Evolutionary conservation across 1,140 invertebrate species (phyloP), one percentile per base, ranked within the genome.

Genomic region (Alviniconcha marisindica): DNA sequence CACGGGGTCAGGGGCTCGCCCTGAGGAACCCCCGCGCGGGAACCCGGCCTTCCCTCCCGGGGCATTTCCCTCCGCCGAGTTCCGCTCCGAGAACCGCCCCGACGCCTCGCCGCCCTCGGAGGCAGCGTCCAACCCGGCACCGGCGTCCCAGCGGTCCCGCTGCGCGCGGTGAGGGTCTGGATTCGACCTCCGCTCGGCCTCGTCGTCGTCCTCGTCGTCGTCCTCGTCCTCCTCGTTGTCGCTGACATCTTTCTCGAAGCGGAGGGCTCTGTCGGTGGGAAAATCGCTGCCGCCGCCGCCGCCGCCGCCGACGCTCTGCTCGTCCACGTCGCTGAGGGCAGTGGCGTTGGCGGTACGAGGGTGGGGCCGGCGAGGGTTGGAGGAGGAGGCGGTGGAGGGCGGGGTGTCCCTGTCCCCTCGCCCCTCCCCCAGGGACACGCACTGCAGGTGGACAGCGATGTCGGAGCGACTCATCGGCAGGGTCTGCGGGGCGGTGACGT

Each of bases 281-380:
- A 10, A n/a, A n/a, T 18, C 18, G 31, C 69, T 40, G 21, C 63
- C 63, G 24, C 63, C 63, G 12, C 63, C 28, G n/a, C 28, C 40
- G 28, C 24, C 33, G 42, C 40, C 73, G 21, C 2, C 1, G 18
- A 51, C 28, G 44, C 73, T 76, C 4, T 51, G 73, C 31, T 76
- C 73, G 12, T 76, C 73, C 73, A 76, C 73, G 73, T 76, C 44
- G 24, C 73, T 76, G 42, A 76, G 73, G 21, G 73, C 73, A 18
- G 33, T 48, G 36, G 31, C 69, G 69, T 31, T 69, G 63, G 15
- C 14, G 5, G 28, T 5, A 7, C 15, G 63, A 18, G 28, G 33
- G 28, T 1, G 28, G 63, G 33, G 28, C 63, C 63, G 28, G 33
- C 44, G 44, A 5, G 24, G 60, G 60, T 14, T 10, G 38, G 40